These are phyloP conservation scores for Hypotaenidia philippensis DNA, from an alignment of 2,797 vertebrate species.

Conservation along the genomic window DNA sequence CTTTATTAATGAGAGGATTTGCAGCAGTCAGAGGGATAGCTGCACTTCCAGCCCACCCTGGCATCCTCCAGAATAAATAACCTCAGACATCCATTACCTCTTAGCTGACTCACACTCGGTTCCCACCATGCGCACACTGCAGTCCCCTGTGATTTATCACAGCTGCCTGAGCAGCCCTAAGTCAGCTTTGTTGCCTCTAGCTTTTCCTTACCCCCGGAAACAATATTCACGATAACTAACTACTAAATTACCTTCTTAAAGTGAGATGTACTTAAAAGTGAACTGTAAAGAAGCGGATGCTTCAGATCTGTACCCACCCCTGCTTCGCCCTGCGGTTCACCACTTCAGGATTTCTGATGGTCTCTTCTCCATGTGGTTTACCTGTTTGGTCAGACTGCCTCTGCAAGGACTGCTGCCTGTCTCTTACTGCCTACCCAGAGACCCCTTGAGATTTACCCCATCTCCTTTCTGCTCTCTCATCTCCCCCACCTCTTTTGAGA, in stretches of 20 bases:
- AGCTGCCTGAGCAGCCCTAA: neutral
- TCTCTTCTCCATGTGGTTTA: neutral
- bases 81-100: neutral
- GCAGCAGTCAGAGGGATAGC: neutral
- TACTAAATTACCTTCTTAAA: neutral
- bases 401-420: neutral
- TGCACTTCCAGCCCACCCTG: neutral
- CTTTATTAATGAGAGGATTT: neutral
- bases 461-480: neutral
- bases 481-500: neutral
- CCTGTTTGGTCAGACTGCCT: neutral
- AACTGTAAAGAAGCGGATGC: accelerated
- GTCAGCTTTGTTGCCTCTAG: neutral
- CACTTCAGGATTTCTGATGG: neutral
- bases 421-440: neutral
- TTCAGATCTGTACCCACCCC: neutral
- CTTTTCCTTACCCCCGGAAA: neutral
- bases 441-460: neutral
- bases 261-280: neutral
- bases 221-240: neutral
- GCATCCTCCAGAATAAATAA: slow-evolving; percentile 10
- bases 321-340: accelerated
- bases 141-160: neutral
- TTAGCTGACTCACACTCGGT: neutral
- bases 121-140: neutral